phyloP scores from a whole-genome alignment of 2,888 invertebrate genomes.

The Sinodicranocentrus sp. region DNA sequence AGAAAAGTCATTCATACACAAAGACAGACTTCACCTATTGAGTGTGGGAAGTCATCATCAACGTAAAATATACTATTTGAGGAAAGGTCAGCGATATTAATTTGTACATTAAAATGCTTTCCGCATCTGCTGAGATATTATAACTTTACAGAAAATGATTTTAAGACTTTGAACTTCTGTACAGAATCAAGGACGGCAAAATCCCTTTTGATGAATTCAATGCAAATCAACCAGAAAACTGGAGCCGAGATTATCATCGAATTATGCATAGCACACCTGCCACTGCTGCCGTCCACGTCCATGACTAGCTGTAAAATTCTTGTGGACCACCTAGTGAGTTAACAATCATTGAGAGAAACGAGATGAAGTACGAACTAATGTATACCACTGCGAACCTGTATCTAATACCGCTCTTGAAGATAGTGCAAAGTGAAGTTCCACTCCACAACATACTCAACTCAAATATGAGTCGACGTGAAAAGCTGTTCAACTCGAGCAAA shows the following conservation, averaged over 20 bases:
- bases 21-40: too few relatives aligned
- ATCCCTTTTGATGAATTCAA: slow-evolving; percentile 38
- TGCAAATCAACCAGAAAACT: slow-evolving; percentile 51
- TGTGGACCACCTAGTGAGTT: slow-evolving; percentile 73
- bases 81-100: too few relatives aligned
- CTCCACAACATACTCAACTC: too few relatives aligned
- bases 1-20: too few relatives aligned
- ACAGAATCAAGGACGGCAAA: slow-evolving; percentile 46
- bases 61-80: too few relatives aligned
- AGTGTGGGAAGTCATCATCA: too few relatives aligned
- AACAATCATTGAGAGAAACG: slow-evolving; percentile 63
- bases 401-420: background rate
- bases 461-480: too few relatives aligned
- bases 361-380: slow-evolving; percentile 51
- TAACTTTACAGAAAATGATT: slow-evolving; percentile 11
- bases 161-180: background rate
- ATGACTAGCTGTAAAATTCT: slow-evolving; percentile 55
- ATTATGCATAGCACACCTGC: slow-evolving; percentile 48
- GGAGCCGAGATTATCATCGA: slow-evolving; percentile 15
- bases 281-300: slow-evolving; percentile 6
- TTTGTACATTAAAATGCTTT: too few relatives aligned
- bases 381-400: background rate
- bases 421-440: too few relatives aligned
- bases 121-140: too few relatives aligned
- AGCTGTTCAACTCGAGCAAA: too few relatives aligned